A percentile compares a stretch with the other conserved stretches of the same genome.
Conservation (phyloP, 2,888 invertebrate species). For the Horisme vitalbata region DNA sequence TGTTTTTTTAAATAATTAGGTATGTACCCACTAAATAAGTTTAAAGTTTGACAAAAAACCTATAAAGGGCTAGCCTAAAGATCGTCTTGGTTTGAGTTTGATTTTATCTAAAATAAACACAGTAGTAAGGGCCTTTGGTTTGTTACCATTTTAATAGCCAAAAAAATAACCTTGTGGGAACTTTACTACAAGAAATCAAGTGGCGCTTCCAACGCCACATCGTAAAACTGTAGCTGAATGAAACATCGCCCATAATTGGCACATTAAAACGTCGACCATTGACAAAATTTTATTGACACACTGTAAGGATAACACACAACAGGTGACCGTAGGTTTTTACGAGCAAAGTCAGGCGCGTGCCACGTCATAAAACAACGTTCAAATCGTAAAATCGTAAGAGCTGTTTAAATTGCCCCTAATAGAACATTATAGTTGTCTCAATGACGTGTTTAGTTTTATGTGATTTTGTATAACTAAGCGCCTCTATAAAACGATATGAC, state of each 20-base stretch:
- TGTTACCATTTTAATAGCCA: conserved; percentile 29
- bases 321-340: conserved; percentile 79
- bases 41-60: neutral
- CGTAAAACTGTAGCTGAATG: conserved; percentile 63
- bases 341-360: conserved; percentile 65
- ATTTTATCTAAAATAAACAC: too few relatives aligned
- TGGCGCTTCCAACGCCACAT: conserved; percentile 42
- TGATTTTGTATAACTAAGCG: conserved; percentile 59
- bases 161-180: conserved; percentile 36
- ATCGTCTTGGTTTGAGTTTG: too few relatives aligned
- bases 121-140: too few relatives aligned
- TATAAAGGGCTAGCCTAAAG: neutral
- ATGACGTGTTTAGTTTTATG: conserved; percentile 70
- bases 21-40: too few relatives aligned
- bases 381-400: conserved; percentile 71
- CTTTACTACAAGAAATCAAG: conserved; percentile 38
- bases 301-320: conserved; percentile 66
- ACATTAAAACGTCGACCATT: conserved; percentile 70
- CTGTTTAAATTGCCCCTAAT: conserved; percentile 68
- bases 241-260: conserved; percentile 67
- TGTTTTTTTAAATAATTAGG: too few relatives aligned
- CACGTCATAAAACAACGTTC: conserved; percentile 60
- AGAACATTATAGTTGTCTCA: conserved; percentile 67
- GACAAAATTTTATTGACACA: conserved; percentile 71
- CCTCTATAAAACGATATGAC: conserved; percentile 53